Evolutionary conservation across 2,888 invertebrate genomes (phyloP).

Genomic region (Hydropsyche betteni): DNA sequence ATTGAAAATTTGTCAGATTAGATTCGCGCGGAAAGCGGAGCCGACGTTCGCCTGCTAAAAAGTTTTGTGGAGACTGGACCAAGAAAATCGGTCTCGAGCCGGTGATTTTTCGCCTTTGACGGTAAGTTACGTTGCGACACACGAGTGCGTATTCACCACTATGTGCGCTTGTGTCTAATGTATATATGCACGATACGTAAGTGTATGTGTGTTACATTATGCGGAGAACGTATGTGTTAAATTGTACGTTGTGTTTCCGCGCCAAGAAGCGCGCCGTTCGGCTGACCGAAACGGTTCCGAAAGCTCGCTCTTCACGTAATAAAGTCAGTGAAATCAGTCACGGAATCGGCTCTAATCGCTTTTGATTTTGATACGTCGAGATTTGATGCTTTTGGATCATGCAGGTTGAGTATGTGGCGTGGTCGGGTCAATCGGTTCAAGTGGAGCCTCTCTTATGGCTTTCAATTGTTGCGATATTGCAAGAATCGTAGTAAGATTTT

Average conservation of each 20-base stretch:
- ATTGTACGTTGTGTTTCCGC: constrained; percentile 8
- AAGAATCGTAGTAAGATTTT: too few relatives aligned
- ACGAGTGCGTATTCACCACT: constrained; percentile 22
- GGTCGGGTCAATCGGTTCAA: too few relatives aligned
- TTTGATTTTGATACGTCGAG: too few relatives aligned
- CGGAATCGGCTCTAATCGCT: too few relatives aligned
- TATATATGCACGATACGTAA: constrained; percentile 28
- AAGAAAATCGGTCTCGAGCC: constrained; percentile 32
- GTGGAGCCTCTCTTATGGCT: too few relatives aligned
- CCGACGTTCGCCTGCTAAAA: constrained; percentile 45
- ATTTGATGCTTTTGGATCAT: too few relatives aligned
- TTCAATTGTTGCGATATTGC: too few relatives aligned
- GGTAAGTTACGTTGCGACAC: constrained; percentile 45
- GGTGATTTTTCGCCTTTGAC: constrained; percentile 48
- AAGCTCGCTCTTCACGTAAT: neutral
- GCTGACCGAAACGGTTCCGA: constrained; percentile 19
- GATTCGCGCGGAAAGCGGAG: constrained; percentile 33
- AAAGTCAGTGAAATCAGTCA: constrained; percentile 9
- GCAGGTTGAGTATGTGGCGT: too few relatives aligned
- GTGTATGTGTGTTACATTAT: constrained; percentile 37
- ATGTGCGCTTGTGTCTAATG: too few relatives aligned
- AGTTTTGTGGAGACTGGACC: constrained; percentile 48
- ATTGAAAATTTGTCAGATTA: too few relatives aligned
- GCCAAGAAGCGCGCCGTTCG: constrained; percentile 1
- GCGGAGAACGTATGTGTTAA: constrained; percentile 32